These are phyloP conservation scores for Oxyruncus cristatus DNA, from an alignment of 2,113 vertebrate species.

Conservation along the genomic window DNA sequence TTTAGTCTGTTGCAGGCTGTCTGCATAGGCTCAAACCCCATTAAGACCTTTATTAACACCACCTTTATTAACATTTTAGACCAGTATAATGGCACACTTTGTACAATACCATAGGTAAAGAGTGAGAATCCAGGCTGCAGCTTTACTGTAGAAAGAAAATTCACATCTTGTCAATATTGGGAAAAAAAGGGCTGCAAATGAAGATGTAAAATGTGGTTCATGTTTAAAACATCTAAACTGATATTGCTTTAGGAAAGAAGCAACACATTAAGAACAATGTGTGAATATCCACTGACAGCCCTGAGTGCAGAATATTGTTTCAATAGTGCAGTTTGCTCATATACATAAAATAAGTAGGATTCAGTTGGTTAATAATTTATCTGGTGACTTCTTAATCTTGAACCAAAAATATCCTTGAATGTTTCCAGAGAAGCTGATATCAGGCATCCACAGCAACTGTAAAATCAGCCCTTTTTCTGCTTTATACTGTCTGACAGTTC, in stretches of 20 bases:
- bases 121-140: neutral
- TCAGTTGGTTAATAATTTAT: constrained; percentile 53
- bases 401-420: constrained; percentile 46
- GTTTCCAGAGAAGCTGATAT: constrained; percentile 37
- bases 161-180: constrained; percentile 28
- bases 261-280: constrained; percentile 48
- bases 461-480: constrained; percentile 51
- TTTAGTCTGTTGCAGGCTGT: neutral
- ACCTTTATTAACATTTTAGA: neutral
- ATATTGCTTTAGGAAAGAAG: constrained; percentile 46
- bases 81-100: neutral
- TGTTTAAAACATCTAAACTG: constrained; percentile 66
- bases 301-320: constrained; percentile 42
- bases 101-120: neutral
- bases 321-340: constrained; percentile 27
- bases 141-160: constrained; percentile 17
- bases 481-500: constrained; percentile 42
- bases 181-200: constrained; percentile 12
- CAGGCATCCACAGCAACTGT: constrained; percentile 40
- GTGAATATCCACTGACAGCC: constrained; percentile 49
- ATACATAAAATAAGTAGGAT: constrained; percentile 38
- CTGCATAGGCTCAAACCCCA: neutral
- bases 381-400: constrained; percentile 46
- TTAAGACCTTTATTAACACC: neutral
- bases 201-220: constrained; percentile 57